Evolutionary conservation across 2,888 invertebrate species (phyloP).

Genomic region (Griposia aprilina): DNA sequence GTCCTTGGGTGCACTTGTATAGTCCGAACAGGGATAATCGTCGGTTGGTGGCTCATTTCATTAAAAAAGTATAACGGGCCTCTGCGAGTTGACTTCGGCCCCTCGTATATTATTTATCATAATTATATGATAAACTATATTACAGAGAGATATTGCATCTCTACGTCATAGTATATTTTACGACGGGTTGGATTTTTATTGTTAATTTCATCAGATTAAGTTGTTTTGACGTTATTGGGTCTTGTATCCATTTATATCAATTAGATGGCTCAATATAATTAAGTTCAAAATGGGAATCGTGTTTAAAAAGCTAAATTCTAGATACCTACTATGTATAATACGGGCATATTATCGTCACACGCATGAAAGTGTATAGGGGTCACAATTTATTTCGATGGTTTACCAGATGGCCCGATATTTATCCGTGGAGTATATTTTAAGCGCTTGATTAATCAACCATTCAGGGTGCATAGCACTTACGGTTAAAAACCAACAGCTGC

Average conservation of each 20-base stretch:
- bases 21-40: too few species aligned
- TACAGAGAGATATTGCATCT: not conserved
- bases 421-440: not conserved
- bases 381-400: not conserved
- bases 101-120: too few species aligned
- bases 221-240: not conserved
- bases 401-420: conserved; percentile 17
- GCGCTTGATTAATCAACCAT: conserved; percentile 40
- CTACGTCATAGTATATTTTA: not conserved
- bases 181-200: not conserved
- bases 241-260: not conserved
- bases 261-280: not conserved
- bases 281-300: not conserved
- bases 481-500: not conserved
- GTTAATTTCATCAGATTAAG: not conserved
- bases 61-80: too few species aligned
- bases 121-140: conserved; percentile 29
- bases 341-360: too few species aligned
- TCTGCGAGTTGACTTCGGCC: too few species aligned
- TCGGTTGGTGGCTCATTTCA: too few species aligned
- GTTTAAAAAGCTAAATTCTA: not conserved
- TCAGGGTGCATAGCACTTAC: not conserved
- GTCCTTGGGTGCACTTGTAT: too few species aligned
- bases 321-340: not conserved
- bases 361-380: not conserved